phyloP scores from a whole-genome alignment of 2,888 invertebrate genomes.

The Gymnosoma rotundatum region DNA sequence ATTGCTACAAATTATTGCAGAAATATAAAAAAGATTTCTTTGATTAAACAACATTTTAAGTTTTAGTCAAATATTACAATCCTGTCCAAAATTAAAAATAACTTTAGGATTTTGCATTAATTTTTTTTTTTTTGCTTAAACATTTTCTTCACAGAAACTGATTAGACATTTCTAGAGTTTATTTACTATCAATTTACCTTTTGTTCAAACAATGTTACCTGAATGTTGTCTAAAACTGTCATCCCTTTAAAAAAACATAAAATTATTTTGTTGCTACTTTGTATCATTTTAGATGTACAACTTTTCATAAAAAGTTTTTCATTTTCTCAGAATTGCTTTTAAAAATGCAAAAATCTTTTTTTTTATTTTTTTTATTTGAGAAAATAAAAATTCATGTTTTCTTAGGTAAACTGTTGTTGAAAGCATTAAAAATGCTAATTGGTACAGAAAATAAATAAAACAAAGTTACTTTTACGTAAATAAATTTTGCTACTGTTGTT shows the following conservation, averaged over 20 bases:
- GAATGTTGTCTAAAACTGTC: not conserved
- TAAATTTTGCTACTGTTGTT: constrained; percentile 19
- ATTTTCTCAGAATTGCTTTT: constrained; percentile 43
- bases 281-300: constrained; percentile 8
- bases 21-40: too few species aligned
- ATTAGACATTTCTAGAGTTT: constrained; percentile 28
- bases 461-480: constrained; percentile 53
- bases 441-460: constrained; percentile 56
- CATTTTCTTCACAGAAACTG: constrained; percentile 9
- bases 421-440: constrained; percentile 66
- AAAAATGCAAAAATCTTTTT: constrained; percentile 6
- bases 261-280: constrained; percentile 9
- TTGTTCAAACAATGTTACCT: constrained; percentile 1
- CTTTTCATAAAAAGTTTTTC: constrained; percentile 51
- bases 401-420: constrained; percentile 19
- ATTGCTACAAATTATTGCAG: too few species aligned
- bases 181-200: constrained; percentile 12
- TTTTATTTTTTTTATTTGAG: not conserved
- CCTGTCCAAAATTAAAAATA: too few species aligned
- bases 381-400: constrained; percentile 38
- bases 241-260: constrained; percentile 2
- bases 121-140: too few species aligned
- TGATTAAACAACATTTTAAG: too few species aligned
- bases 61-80: too few species aligned
- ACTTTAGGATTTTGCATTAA: too few species aligned